Conservation (phyloP, 2,797 vertebrate genomes). For the Uromys caudimaculatus region DNA sequence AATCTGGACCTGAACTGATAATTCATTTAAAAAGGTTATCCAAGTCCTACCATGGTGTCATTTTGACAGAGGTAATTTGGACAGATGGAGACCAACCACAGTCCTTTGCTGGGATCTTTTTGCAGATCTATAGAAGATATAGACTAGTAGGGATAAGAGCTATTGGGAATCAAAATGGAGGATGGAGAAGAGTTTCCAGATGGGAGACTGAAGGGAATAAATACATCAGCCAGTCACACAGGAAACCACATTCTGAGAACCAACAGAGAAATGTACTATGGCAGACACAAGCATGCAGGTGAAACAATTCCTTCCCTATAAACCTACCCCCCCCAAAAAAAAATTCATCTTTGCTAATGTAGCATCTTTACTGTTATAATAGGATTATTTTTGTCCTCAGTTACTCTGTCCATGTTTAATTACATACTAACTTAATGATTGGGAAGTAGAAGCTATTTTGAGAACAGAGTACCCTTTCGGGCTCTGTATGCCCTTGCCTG, state of each 20-base stretch:
- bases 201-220: not conserved
- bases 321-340: not conserved
- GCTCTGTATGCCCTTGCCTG: constrained; percentile 72
- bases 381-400: constrained; percentile 79
- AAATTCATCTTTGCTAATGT: not conserved
- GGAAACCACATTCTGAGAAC: not conserved
- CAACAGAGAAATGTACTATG: not conserved
- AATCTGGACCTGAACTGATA: not conserved
- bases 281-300: not conserved
- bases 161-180: not conserved
- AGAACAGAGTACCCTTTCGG: constrained; percentile 80
- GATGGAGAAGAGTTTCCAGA: not conserved
- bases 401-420: constrained; percentile 86
- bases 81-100: not conserved
- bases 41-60: not conserved
- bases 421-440: constrained; percentile 80
- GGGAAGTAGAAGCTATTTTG: constrained; percentile 85
- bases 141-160: not conserved
- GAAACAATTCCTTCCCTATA: constrained; percentile 48
- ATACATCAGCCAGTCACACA: too few species aligned
- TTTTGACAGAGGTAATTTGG: not conserved
- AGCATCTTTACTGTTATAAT: constrained; percentile 73
- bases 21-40: constrained; percentile 6
- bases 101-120: not conserved
- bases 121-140: not conserved